Conservation (phyloP, 2,113 vertebrate species). For the Lipophrys pholis region DNA sequence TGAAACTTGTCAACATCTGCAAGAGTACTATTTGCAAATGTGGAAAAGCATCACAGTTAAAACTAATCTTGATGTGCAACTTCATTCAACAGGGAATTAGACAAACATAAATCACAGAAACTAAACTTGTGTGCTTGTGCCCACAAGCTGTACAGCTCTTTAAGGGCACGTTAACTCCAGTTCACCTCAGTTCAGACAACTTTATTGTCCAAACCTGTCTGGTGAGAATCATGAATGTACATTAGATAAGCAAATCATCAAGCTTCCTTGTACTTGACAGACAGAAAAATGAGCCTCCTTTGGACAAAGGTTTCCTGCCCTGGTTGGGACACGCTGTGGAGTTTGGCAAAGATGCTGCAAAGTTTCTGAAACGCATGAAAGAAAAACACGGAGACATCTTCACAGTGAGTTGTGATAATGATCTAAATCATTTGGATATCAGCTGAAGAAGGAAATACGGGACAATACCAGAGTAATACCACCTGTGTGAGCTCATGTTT, state of each 20-base stretch:
- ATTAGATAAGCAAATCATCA: neutral
- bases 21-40: neutral
- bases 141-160: neutral
- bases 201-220: slow-evolving; percentile 35
- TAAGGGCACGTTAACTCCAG: neutral
- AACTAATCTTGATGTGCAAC: too few species aligned
- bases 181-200: too few species aligned
- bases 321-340: slow-evolving; percentile 90
- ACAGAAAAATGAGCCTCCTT: slow-evolving; percentile 86
- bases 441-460: too few species aligned
- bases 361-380: slow-evolving; percentile 88
- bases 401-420: slow-evolving; percentile 79
- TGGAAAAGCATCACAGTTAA: neutral
- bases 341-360: slow-evolving; percentile 86
- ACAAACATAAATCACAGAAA: too few species aligned
- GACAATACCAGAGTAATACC: too few species aligned
- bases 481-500: too few species aligned
- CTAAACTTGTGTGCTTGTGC: too few species aligned
- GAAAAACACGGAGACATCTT: slow-evolving; percentile 90
- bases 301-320: slow-evolving; percentile 87
- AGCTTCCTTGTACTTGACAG: slow-evolving; percentile 43
- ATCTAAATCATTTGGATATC: too few species aligned
- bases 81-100: too few species aligned
- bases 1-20: neutral
- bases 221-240: slow-evolving; percentile 25